phyloP scores from a whole-genome alignment of 1,140 invertebrate genomes.

The Macrocentrus cingulum region DNA sequence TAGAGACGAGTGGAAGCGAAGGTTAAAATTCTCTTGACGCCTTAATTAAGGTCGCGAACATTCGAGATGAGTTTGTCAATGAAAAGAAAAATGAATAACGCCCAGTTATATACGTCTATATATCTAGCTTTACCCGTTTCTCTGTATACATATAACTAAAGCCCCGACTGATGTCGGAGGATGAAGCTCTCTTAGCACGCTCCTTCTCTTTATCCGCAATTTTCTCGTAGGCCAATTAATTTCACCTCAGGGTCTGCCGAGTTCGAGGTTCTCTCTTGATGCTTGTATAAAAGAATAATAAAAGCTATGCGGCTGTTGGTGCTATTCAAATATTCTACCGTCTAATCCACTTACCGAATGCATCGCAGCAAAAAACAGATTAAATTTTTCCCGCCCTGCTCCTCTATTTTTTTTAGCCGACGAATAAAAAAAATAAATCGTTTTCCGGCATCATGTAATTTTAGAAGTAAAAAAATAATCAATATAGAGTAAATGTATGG shows the following conservation, averaged over 20 bases:
- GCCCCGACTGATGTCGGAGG: not conserved
- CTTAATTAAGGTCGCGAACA: slow-evolving; percentile 25
- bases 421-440: not conserved
- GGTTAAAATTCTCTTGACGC: slow-evolving; percentile 27
- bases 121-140: not conserved
- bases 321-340: slow-evolving; percentile 13
- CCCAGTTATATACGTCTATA: not conserved
- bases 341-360: slow-evolving; percentile 14
- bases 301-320: not conserved
- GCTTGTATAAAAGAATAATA: slow-evolving; percentile 9
- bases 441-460: no score
- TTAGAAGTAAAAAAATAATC: no score
- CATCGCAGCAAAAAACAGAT: not conserved
- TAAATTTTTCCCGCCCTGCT: no score
- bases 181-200: not conserved
- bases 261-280: slow-evolving; percentile 5
- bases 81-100: slow-evolving; percentile 19
- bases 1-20: slow-evolving; percentile 18
- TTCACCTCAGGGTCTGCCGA: slow-evolving; percentile 15
- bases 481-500: no score
- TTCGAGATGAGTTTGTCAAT: slow-evolving; percentile 29
- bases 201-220: slow-evolving; percentile 19
- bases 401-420: no score
- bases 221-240: slow-evolving; percentile 37
- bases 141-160: not conserved